These are phyloP conservation scores for Perognathus longimembris DNA, from an alignment of 2,113 vertebrate genomes.

Conservation along the genomic window DNA sequence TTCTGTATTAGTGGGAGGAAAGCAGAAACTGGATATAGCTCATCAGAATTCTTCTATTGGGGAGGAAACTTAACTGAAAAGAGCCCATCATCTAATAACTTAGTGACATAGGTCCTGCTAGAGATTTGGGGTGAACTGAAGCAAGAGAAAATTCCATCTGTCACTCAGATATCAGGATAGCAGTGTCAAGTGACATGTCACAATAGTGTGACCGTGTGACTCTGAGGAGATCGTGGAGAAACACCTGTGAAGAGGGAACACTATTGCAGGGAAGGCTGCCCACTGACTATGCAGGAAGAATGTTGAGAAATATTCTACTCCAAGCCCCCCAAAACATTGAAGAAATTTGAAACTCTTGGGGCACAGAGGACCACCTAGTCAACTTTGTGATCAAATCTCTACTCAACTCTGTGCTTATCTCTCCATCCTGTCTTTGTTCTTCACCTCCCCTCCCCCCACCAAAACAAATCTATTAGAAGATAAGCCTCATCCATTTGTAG, in stretches of 20 bases:
- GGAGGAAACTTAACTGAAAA: not conserved
- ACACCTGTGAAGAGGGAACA: not conserved
- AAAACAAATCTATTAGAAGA: not conserved
- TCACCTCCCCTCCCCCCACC: too few relatives aligned
- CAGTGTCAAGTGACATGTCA: not conserved
- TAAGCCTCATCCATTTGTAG: not conserved
- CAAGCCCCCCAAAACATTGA: not conserved
- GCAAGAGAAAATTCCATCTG: not conserved
- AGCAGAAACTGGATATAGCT: not conserved
- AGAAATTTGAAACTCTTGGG: not conserved
- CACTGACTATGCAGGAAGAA: not conserved
- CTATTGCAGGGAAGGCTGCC: not conserved
- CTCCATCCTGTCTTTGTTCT: too few relatives aligned
- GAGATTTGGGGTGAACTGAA: not conserved
- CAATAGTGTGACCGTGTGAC: not conserved
- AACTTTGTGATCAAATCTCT: not conserved
- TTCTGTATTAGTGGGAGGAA: accelerated
- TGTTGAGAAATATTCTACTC: too few relatives aligned
- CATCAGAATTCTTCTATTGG: not conserved
- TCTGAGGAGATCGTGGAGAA: not conserved
- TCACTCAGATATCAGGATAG: not conserved
- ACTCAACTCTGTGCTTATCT: not conserved
- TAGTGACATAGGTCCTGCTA: not conserved
- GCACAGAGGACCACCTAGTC: not conserved
- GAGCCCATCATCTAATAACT: not conserved